Conservation (phyloP, 2,888 invertebrate species). For the Lingula anatina region DNA sequence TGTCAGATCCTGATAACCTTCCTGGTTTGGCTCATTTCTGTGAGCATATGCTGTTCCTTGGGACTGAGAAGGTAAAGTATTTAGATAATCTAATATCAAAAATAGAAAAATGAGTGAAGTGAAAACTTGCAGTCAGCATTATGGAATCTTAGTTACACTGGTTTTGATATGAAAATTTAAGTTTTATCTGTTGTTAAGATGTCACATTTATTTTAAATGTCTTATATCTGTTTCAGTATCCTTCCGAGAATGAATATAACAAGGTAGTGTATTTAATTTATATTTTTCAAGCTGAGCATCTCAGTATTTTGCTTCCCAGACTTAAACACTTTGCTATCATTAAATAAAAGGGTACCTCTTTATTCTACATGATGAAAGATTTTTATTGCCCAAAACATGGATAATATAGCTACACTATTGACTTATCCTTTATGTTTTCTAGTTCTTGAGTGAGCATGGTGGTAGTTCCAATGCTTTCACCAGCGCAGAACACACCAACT, state of each 20-base stretch:
- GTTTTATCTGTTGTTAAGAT: too few relatives aligned
- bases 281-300: neutral
- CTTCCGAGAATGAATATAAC: constrained; percentile 84
- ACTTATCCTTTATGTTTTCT: constrained; percentile 9
- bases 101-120: too few relatives aligned
- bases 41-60: constrained; percentile 97
- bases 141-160: too few relatives aligned
- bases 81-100: too few relatives aligned
- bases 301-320: too few relatives aligned
- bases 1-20: constrained; percentile 83
- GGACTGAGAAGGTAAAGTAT: constrained; percentile 77
- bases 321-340: too few relatives aligned
- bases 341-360: too few relatives aligned
- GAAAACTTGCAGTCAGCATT: too few relatives aligned
- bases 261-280: constrained; percentile 53
- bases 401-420: neutral
- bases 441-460: constrained; percentile 82
- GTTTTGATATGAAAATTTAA: too few relatives aligned
- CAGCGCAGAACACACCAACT: constrained; percentile 83
- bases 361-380: too few relatives aligned
- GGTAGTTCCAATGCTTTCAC: constrained; percentile 93
- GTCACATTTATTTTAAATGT: too few relatives aligned
- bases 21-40: constrained; percentile 96
- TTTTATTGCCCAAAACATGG: too few relatives aligned
- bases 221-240: constrained; percentile 61